Evolutionary conservation across 2,797 vertebrate genomes (phyloP).

Genomic region (Syngnathus rostellatus): DNA sequence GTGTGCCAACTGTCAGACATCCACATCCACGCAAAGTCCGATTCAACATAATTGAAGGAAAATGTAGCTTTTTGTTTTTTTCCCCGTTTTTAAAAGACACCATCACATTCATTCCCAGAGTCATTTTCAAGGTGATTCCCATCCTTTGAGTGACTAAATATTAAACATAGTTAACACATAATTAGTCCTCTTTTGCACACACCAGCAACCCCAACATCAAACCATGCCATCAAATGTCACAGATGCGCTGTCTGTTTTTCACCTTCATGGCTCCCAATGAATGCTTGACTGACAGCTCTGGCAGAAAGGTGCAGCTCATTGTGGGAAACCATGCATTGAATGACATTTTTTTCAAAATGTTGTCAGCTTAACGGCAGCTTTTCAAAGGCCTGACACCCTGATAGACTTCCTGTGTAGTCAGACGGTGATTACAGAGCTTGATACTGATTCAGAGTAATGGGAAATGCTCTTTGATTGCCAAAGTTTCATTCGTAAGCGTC

Average conservation of each 20-base stretch:
- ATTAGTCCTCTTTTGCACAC: constrained; percentile 7
- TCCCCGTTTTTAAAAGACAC: background rate
- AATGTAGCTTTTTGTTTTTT: background rate
- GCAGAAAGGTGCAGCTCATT: background rate
- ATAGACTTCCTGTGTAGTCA: background rate
- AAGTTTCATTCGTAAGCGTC: background rate
- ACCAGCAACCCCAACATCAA: background rate
- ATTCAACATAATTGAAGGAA: background rate
- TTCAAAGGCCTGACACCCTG: background rate
- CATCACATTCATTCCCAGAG: background rate
- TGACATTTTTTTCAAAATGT: background rate
- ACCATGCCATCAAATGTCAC: background rate
- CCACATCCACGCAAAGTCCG: background rate
- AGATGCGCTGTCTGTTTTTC: background rate
- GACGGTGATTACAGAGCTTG: background rate
- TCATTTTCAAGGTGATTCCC: constrained; percentile 16
- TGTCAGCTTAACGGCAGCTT: background rate
- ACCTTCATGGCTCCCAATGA: background rate
- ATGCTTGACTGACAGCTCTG: constrained; percentile 5
- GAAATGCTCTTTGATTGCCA: background rate
- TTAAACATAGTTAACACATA: constrained; percentile 24
- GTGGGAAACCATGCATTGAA: constrained; percentile 6
- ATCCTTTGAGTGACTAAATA: constrained; percentile 18
- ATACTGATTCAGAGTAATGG: background rate
- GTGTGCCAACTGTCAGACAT: background rate